Percentiles rank a stretch among this genome's conserved stretches.
phyloP scores from a whole-genome alignment of 2,888 invertebrate species.

The Zootermopsis nevadensis region DNA sequence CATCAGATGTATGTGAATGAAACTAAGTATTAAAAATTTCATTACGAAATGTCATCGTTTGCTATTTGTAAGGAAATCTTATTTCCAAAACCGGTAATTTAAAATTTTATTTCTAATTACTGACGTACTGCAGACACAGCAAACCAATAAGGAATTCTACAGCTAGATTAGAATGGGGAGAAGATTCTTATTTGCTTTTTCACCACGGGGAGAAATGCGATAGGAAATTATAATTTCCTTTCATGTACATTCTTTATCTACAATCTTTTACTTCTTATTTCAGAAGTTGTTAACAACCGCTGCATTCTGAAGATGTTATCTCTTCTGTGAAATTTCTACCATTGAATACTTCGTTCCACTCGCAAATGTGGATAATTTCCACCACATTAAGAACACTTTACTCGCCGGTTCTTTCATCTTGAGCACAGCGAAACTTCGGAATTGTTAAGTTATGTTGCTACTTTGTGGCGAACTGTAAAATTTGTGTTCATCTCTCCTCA shows the following conservation, averaged over 20 bases:
- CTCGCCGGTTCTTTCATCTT: background rate
- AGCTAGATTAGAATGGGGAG: no score
- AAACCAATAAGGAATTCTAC: no score
- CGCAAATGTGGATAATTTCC: background rate
- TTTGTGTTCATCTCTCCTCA: background rate
- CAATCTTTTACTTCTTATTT: background rate
- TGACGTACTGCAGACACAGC: no score
- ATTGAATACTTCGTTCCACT: background rate
- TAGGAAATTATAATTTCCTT: background rate
- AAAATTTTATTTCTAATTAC: no score
- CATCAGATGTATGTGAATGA: no score
- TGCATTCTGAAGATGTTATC: background rate
- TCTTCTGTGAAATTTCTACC: background rate
- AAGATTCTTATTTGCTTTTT: background rate
- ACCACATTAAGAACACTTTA: background rate
- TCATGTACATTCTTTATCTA: background rate
- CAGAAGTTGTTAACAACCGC: background rate
- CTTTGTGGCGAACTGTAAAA: background rate
- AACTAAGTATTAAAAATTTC: no score
- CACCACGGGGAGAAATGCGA: background rate
- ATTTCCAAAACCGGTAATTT: no score
- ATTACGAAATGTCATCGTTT: no score
- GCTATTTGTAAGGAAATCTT: no score
- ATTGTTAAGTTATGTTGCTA: conserved; percentile 9
- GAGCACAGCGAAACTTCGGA: background rate